phyloP scores from a whole-genome alignment of 2,888 invertebrate species.

The Ornithoptera alexandrae region DNA sequence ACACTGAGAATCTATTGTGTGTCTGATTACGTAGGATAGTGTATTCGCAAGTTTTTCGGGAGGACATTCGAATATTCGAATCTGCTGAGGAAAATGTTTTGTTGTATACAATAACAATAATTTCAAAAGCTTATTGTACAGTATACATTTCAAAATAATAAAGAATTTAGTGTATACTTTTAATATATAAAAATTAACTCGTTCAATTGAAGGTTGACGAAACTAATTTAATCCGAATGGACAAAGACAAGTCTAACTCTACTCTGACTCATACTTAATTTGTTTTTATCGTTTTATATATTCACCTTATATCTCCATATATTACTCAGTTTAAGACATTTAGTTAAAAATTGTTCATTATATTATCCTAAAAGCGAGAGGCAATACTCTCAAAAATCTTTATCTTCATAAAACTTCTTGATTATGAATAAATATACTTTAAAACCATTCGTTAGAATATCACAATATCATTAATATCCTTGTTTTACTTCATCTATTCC shows the following conservation, averaged over 20 bases:
- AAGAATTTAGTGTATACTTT: not conserved
- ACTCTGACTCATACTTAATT: not conserved
- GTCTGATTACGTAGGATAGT: slow-evolving; percentile 26
- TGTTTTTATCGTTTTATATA: slow-evolving; percentile 6
- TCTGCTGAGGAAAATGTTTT: slow-evolving; percentile 5
- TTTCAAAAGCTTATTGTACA: not conserved
- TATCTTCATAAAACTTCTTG: no score
- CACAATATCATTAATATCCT: no score
- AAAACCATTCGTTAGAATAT: no score
- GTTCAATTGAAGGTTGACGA: slow-evolving; percentile 2
- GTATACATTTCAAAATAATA: not conserved
- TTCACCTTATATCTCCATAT: not conserved
- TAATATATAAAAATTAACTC: not conserved
- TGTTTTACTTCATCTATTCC: no score
- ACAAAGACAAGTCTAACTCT: slow-evolving; percentile 4
- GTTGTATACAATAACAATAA: no score
- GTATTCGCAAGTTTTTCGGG: slow-evolving; percentile 25
- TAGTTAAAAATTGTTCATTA: not conserved
- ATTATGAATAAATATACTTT: no score
- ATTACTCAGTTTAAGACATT: no score
- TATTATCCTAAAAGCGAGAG: not conserved
- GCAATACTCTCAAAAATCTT: no score
- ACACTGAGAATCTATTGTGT: slow-evolving; percentile 16
- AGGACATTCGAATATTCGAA: slow-evolving; percentile 11
- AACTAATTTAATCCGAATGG: slow-evolving; percentile 2